Base-by-base conservation (phyloP, 2,113 vertebrate species). In the Cricetomys ansorgei region DNA sequence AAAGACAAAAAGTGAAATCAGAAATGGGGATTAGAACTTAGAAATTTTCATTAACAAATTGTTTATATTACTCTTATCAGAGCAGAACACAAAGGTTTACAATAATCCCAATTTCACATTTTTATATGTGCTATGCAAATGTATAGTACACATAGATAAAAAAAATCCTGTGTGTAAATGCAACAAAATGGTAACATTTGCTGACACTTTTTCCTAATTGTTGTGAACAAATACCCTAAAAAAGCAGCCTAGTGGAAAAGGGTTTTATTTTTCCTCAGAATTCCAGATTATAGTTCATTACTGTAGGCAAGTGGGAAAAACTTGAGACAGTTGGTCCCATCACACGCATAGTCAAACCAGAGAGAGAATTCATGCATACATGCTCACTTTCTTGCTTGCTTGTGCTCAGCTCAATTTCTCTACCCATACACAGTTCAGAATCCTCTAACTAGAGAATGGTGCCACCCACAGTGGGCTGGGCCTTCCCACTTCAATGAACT, bases 31-130 rank as follows among this genome's bases (percentile, higher is more conserved):
- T 75, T 75, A 62, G 40, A 81, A 13, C 67, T 40, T 85, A 3
- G 9, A 94, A 91, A 77, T 88, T 96, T 92, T 92, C 53, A 79
- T 91, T 94, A 62, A 84, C 29, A 86, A 59, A 72, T 77, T 88
- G 67, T 84, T 79, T 87, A 91, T 84, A 4, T 92, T 92, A 72
- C 55, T 88, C n/a, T 95, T 87, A 69, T 55, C 92, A 89, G 5
- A 91, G 21, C 3, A 94, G 34, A 84, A 23, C 77, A 64, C 5
- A 65, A 75, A 79, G 7, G 7, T 75, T 64, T 77, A 43, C 9
- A 64, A 64, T 19, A 40, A 79, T 88, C 57, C 0, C 43, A 85
- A 40, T 67, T 94, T 92, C 17, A 34, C 62, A 40, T 57, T 67
- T 84, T 65, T 7, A 29, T 70, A 45, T 37, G 21, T 5, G 57